Percentiles rank a stretch among this genome's conserved stretches.
Conservation (phyloP, 2,113 vertebrate species). For the Cynocephalus volans region DNA sequence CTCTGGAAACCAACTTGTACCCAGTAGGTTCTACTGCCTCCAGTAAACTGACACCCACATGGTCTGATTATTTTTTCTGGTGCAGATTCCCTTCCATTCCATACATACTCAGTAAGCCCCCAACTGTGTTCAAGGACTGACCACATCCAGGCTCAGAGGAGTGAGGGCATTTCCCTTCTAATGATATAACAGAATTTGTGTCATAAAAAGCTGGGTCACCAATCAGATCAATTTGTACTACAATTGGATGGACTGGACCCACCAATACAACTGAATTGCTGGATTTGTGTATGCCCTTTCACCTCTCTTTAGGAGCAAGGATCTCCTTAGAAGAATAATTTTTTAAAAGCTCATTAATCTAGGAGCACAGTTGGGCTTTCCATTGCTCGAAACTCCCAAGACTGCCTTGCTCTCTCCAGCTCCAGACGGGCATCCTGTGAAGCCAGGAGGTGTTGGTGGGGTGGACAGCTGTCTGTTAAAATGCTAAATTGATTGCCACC, state of each 20-base stretch:
- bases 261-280: neutral
- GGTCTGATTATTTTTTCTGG: neutral
- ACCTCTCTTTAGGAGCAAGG: neutral
- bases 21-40: neutral
- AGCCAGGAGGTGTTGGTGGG: neutral
- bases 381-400: neutral
- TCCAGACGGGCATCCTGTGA: neutral
- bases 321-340: neutral
- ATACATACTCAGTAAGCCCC: neutral
- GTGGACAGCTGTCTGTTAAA: conserved; percentile 62
- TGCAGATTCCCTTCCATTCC: neutral
- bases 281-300: neutral
- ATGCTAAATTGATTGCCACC: conserved; percentile 68
- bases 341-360: neutral
- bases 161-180: neutral
- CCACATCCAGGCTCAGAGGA: neutral
- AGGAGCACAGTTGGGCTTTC: neutral
- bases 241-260: neutral
- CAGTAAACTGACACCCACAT: neutral
- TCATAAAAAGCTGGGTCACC: neutral
- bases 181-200: neutral
- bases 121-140: neutral
- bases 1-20: neutral
- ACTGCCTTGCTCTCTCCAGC: neutral
- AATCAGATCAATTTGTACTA: neutral